phyloP scores from a whole-genome alignment of 2,888 invertebrate genomes.

The Pediacus dermestoides region DNA sequence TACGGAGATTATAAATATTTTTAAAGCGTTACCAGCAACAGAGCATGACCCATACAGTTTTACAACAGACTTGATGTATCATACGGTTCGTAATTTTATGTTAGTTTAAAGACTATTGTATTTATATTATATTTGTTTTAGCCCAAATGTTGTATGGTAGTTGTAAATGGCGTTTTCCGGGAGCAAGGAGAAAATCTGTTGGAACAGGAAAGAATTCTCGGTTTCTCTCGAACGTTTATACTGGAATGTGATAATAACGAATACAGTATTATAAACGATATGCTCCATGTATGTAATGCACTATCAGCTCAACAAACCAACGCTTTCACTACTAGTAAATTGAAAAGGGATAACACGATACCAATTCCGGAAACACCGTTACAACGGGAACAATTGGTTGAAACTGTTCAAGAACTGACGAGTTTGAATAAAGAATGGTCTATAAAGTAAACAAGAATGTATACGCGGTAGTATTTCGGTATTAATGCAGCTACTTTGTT shows the following conservation, averaged over 20 bases:
- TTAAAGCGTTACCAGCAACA: conserved; percentile 56
- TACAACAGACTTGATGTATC: conserved; percentile 61
- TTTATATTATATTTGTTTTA: conserved; percentile 27
- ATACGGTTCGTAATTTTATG: conserved; percentile 54
- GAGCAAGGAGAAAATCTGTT: conserved; percentile 53
- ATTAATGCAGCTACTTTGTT: neutral
- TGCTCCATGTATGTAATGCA: conserved; percentile 58
- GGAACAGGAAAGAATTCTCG: conserved; percentile 49
- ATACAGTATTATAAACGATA: conserved; percentile 66
- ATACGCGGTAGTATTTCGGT: conserved; percentile 5
- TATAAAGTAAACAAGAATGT: conserved; percentile 40
- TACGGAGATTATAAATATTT: conserved; percentile 49
- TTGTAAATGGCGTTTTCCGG: conserved; percentile 63
- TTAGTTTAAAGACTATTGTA: conserved; percentile 5
- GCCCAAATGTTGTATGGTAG: conserved; percentile 54
- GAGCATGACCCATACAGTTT: conserved; percentile 66
- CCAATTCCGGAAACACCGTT: conserved; percentile 29
- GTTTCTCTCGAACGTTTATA: conserved; percentile 60
- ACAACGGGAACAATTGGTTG: conserved; percentile 36
- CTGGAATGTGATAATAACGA: conserved; percentile 52
- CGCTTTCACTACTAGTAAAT: conserved; percentile 35
- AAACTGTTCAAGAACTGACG: conserved; percentile 36
- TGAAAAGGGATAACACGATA: conserved; percentile 19
- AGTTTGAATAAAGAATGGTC: conserved; percentile 41
- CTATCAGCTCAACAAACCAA: conserved; percentile 33